These are phyloP conservation scores for Cebus imitator DNA, from an alignment of 2,113 vertebrate species.

Conservation along the genomic window DNA sequence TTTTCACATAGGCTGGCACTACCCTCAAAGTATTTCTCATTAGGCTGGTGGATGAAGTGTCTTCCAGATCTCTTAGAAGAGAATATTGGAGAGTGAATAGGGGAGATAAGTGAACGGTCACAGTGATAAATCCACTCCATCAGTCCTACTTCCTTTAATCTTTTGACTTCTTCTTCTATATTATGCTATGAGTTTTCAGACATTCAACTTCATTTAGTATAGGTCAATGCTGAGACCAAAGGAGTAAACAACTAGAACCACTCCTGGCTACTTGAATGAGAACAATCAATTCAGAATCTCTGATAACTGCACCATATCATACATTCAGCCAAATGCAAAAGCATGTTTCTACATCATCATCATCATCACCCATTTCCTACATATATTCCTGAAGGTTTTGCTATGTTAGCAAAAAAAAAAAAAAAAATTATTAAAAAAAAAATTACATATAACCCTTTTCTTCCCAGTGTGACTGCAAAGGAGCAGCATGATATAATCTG, in stretches of 20 bases:
- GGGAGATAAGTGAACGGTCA: neutral
- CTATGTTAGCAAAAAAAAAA: neutral
- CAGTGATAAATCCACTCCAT: neutral
- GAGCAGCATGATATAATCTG: neutral
- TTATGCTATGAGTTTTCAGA: neutral
- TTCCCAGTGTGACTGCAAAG: neutral
- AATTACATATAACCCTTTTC: neutral
- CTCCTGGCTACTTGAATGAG: neutral
- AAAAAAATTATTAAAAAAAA: neutral
- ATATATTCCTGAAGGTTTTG: neutral
- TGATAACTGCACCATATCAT: neutral
- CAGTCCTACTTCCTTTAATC: neutral
- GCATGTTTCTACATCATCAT: neutral
- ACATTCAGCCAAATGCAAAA: neutral
- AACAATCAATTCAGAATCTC: neutral
- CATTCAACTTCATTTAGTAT: neutral
- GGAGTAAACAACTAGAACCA: neutral
- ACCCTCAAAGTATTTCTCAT: neutral
- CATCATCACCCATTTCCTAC: neutral
- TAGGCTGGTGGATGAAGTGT: neutral
- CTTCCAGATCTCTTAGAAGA: neutral
- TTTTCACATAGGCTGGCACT: neutral
- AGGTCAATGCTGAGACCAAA: neutral
- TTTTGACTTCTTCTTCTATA: conserved; percentile 5
- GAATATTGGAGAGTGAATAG: neutral